Conservation (phyloP, 2,113 vertebrate genomes). For the Lates calcarifer region DNA sequence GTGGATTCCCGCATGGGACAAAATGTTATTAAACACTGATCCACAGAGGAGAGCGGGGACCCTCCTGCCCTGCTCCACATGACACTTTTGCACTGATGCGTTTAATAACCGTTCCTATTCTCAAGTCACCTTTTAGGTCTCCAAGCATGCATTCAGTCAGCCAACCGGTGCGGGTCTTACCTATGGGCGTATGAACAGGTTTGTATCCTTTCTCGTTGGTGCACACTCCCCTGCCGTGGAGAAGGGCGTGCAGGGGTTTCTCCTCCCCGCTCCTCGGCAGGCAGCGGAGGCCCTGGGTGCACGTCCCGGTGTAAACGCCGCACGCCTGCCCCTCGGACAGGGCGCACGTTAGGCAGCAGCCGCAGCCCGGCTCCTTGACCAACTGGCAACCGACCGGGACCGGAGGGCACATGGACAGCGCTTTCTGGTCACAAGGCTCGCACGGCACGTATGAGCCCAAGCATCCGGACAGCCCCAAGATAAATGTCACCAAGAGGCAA, state of each 20-base stretch:
- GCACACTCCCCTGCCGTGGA: constrained; percentile 96
- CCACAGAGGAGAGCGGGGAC: background rate
- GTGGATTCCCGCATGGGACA: constrained; percentile 18
- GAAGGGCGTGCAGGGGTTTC: constrained; percentile 96
- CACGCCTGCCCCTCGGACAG: constrained; percentile 94
- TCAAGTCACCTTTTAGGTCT: background rate
- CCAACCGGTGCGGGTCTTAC: constrained; percentile 85
- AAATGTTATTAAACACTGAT: constrained; percentile 13
- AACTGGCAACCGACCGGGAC: constrained; percentile 94
- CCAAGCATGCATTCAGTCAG: constrained; percentile 16
- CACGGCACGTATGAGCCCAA: constrained; percentile 95
- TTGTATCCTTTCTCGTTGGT: constrained; percentile 97
- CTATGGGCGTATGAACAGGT: constrained; percentile 85
- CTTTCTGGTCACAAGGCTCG: constrained; percentile 97
- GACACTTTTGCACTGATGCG: background rate
- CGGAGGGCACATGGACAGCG: constrained; percentile 94
- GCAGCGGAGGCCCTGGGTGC: constrained; percentile 94
- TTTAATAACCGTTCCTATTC: too few species aligned
- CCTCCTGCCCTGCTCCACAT: background rate
- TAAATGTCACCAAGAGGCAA: constrained; percentile 88
- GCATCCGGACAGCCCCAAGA: constrained; percentile 87
- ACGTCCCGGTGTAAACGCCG: constrained; percentile 98
- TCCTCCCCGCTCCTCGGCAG: constrained; percentile 95
- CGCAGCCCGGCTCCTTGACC: constrained; percentile 98
- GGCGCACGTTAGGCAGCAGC: constrained; percentile 98